phyloP scores from a whole-genome alignment of 2,113 vertebrate genomes.

The Lathamus discolor region DNA sequence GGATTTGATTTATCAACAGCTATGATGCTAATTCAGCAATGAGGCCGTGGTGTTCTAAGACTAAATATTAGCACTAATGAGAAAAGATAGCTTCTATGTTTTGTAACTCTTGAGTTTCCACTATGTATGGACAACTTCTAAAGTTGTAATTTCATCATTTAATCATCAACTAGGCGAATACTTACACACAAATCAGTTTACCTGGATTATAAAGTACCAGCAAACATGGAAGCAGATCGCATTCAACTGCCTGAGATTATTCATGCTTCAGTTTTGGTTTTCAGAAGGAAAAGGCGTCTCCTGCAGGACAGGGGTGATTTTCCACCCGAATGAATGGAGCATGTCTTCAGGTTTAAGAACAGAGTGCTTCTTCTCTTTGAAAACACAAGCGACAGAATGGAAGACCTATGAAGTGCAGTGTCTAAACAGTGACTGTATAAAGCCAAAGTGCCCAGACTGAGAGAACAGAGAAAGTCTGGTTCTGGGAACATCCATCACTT shows the following conservation, averaged over 20 bases:
- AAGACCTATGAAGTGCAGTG: neutral
- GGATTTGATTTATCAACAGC: conserved; percentile 55
- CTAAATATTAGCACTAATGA: conserved; percentile 42
- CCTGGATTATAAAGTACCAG: neutral
- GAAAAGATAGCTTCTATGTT: neutral
- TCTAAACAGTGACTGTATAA: neutral
- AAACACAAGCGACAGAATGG: neutral
- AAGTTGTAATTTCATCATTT: conserved; percentile 3
- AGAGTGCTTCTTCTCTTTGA: neutral
- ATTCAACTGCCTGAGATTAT: neutral
- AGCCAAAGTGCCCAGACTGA: neutral
- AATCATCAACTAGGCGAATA: neutral
- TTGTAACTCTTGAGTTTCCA: neutral
- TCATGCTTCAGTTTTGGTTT: accelerated
- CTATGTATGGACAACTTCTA: neutral
- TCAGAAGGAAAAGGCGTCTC: neutral
- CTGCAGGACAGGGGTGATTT: neutral
- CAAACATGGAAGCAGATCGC: neutral
- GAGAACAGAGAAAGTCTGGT: neutral
- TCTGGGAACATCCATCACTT: neutral
- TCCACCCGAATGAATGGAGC: neutral
- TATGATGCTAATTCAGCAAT: conserved; percentile 13
- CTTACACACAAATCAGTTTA: neutral
- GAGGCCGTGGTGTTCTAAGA: conserved; percentile 14
- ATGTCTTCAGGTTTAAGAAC: neutral